Conservation (phyloP, 1,140 invertebrate species). For the Myzus persicae region DNA sequence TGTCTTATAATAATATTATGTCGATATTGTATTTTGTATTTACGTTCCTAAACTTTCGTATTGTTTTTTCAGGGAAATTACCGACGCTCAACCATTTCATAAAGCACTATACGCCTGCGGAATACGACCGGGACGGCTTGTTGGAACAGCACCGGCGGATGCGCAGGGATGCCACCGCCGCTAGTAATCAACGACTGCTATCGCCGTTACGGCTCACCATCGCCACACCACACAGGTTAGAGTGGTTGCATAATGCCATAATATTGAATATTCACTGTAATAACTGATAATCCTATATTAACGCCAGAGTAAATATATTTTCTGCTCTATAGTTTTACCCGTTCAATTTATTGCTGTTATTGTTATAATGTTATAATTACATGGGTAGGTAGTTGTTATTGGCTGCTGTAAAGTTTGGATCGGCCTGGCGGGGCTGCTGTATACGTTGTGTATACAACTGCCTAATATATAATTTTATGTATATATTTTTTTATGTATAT, state of each 20-base stretch:
- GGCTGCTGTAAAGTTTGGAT: not conserved
- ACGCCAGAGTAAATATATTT: not conserved
- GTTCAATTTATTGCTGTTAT: not conserved
- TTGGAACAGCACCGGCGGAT: conserved; percentile 65
- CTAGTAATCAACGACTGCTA: not conserved
- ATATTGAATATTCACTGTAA: not conserved
- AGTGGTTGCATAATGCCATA: not conserved
- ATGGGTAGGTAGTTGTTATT: not conserved
- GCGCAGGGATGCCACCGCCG: conserved; percentile 61
- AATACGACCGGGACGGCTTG: conserved; percentile 67
- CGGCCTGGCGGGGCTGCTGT: not conserved
- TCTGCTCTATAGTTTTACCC: not conserved
- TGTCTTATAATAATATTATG: not conserved
- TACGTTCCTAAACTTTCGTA: not conserved
- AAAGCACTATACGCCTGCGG: conserved; percentile 68
- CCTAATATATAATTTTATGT: too few relatives aligned
- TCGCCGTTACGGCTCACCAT: conserved; percentile 64
- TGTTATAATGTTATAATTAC: not conserved
- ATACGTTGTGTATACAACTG: too few relatives aligned
- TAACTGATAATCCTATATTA: not conserved
- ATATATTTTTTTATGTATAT: too few relatives aligned
- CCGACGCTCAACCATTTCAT: conserved; percentile 67
- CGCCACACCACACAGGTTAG: conserved; percentile 67
- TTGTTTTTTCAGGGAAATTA: conserved; percentile 35
- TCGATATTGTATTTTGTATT: not conserved